phyloP scores from a whole-genome alignment of 2,888 invertebrate species.

The Agrotis segetum region DNA sequence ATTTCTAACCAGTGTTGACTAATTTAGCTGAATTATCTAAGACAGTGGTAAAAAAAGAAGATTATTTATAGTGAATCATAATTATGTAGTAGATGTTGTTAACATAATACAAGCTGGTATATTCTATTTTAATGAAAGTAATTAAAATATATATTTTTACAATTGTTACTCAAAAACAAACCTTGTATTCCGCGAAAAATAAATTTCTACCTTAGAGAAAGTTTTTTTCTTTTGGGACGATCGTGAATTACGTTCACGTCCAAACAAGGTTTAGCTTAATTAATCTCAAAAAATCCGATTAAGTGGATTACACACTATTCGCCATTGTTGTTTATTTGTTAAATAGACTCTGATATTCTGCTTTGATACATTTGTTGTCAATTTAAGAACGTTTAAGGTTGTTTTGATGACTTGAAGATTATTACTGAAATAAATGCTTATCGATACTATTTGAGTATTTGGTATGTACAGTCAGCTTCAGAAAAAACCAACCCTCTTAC shows the following conservation, averaged over 20 bases:
- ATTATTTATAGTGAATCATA: not conserved
- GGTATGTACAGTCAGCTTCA: too few relatives aligned
- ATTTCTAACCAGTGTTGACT: too few relatives aligned
- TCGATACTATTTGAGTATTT: too few relatives aligned
- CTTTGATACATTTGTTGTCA: not conserved
- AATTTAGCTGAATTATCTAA: not conserved
- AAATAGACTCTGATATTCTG: not conserved
- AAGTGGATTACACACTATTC: slow-evolving; percentile 35
- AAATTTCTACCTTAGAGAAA: slow-evolving; percentile 59
- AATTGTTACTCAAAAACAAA: not conserved
- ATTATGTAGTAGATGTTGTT: not conserved
- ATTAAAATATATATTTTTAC: not conserved
- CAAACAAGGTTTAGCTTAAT: slow-evolving; percentile 77
- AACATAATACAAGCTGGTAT: not conserved
- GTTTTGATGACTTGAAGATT: too few relatives aligned
- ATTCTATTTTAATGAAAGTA: not conserved
- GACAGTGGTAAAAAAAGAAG: not conserved
- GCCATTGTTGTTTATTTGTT: slow-evolving; percentile 17
- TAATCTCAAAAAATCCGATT: slow-evolving; percentile 77
- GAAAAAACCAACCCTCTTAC: too few relatives aligned
- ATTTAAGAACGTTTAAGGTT: not conserved
- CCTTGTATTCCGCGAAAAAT: not conserved
- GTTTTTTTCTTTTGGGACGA: slow-evolving; percentile 65
- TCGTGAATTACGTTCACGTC: slow-evolving; percentile 75
- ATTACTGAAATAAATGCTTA: too few relatives aligned